Conservation (phyloP, 2,797 vertebrate genomes). For the Sebastes cheni region DNA sequence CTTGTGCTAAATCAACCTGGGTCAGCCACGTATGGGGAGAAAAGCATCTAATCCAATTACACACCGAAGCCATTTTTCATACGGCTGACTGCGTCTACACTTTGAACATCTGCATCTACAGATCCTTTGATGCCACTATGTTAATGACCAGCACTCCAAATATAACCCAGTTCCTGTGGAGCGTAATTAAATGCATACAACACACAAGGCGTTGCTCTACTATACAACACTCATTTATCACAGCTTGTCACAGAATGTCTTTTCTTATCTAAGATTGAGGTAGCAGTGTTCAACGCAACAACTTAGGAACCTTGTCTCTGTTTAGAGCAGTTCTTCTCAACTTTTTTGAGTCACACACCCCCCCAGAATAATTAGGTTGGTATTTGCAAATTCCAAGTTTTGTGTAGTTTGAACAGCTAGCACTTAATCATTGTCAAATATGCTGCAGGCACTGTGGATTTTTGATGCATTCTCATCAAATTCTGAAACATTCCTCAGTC, state of each 20-base stretch:
- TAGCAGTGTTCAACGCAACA: neutral
- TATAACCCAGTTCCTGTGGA: constrained; percentile 15
- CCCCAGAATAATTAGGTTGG: too few relatives aligned
- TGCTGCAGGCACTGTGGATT: too few relatives aligned
- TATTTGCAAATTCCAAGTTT: too few relatives aligned
- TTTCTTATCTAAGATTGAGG: neutral
- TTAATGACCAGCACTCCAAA: constrained; percentile 29
- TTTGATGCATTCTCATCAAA: too few relatives aligned
- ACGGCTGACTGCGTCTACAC: neutral
- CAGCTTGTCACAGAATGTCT: neutral
- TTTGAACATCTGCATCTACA: neutral
- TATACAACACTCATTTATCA: constrained; percentile 16
- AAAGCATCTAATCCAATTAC: neutral
- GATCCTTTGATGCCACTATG: constrained; percentile 36
- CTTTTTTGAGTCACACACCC: too few relatives aligned
- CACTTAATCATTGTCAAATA: too few relatives aligned
- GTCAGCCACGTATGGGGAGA: neutral
- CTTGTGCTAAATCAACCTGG: neutral
- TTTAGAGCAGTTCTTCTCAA: too few relatives aligned
- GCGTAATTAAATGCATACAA: constrained; percentile 20
- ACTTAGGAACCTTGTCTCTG: neutral
- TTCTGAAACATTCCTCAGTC: too few relatives aligned
- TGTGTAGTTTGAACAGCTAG: too few relatives aligned
- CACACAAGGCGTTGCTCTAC: constrained; percentile 13
- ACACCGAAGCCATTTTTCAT: neutral